Conservation (phyloP, 2,113 vertebrate species). For the Brachyhypopomus occidentalis region DNA sequence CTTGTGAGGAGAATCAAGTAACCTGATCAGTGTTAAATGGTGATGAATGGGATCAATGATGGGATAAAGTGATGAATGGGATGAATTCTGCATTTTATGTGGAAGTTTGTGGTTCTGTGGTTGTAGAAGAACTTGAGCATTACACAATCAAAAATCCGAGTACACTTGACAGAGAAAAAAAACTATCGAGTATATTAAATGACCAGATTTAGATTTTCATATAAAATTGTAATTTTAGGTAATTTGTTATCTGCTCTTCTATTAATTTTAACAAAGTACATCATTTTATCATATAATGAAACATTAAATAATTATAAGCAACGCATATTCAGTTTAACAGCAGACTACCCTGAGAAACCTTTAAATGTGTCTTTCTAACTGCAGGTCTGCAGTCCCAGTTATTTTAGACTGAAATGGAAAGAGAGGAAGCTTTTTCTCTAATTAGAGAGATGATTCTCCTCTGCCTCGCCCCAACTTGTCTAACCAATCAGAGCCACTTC, state of each 20-base stretch:
- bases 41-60: background rate
- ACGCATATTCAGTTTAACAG: background rate
- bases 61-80: background rate
- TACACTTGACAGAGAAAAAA: too few species aligned
- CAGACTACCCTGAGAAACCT: too few species aligned
- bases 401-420: background rate
- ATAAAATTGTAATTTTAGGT: too few species aligned
- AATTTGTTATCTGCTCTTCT: too few species aligned
- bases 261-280: too few species aligned
- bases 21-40: background rate
- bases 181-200: too few species aligned
- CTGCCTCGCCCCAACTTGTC: background rate
- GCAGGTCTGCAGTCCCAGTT: background rate
- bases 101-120: background rate
- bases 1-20: background rate
- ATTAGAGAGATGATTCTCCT: background rate
- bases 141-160: too few species aligned
- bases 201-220: too few species aligned
- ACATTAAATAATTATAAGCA: background rate
- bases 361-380: background rate
- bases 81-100: background rate
- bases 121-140: too few species aligned
- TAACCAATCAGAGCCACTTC: conserved; percentile 28
- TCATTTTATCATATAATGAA: too few species aligned
- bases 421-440: background rate